These are phyloP conservation scores for Melanotaenia boesemani DNA, from an alignment of 2,797 vertebrate genomes.

Conservation along the genomic window DNA sequence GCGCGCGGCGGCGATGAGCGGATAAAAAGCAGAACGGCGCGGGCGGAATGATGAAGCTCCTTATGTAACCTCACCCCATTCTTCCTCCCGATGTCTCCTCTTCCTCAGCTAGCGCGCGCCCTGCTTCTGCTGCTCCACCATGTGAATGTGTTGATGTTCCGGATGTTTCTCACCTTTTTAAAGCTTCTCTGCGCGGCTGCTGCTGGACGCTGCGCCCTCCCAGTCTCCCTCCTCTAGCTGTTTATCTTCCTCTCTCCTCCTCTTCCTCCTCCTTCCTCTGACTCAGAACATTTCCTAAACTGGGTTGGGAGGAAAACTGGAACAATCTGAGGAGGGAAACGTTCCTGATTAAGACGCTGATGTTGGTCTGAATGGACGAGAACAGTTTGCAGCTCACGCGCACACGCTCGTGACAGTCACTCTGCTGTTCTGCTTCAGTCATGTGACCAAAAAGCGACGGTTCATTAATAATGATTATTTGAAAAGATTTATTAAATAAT, in stretches of 20 bases:
- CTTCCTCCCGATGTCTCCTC: no score
- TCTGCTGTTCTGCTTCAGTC: no score
- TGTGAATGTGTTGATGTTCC: slow-evolving; percentile 50
- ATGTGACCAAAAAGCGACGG: no score
- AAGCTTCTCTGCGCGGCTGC: slow-evolving; percentile 52
- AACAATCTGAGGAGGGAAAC: slow-evolving; percentile 31
- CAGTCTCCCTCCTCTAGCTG: slow-evolving; percentile 66
- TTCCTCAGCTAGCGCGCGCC: not conserved
- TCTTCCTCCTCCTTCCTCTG: slow-evolving; percentile 48
- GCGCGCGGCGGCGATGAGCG: no score
- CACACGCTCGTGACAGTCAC: no score
- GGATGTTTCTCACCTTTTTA: slow-evolving; percentile 76
- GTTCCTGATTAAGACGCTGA: not conserved
- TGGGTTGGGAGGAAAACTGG: slow-evolving; percentile 62
- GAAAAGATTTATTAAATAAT: no score
- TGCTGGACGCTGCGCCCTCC: slow-evolving; percentile 70
- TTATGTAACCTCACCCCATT: slow-evolving; percentile 86
- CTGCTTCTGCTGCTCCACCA: slow-evolving; percentile 30
- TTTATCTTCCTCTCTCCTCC: slow-evolving; percentile 60
- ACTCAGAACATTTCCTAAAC: slow-evolving; percentile 77
- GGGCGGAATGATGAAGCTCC: not conserved
- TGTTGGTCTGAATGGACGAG: not conserved
- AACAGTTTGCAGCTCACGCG: no score
- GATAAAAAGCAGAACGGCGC: not conserved
- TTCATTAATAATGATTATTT: no score